A percentile compares a stretch with the other conserved stretches of the same genome.
These are phyloP conservation scores for Corapipo altera DNA, from an alignment of 2,113 vertebrate genomes.

Conservation along the genomic window DNA sequence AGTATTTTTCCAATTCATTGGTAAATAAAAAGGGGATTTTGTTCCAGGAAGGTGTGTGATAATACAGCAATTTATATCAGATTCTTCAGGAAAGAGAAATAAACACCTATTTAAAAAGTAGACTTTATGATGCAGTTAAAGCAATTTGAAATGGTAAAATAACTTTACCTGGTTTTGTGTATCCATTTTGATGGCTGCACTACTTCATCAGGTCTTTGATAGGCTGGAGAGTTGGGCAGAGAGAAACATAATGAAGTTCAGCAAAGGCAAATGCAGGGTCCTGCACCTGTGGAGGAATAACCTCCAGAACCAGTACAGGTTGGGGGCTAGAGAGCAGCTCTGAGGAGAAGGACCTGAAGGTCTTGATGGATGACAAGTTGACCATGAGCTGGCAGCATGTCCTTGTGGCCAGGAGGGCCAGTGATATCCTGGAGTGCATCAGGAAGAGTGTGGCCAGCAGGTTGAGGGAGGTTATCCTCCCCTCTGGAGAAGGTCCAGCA, in stretches of 20 bases:
- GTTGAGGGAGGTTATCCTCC: not conserved
- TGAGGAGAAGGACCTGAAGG: not conserved
- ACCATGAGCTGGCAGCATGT: not conserved
- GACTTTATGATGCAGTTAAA: not conserved
- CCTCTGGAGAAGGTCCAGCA: not conserved
- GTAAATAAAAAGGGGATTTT: not conserved
- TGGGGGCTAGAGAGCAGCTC: not conserved
- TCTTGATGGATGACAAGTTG: not conserved
- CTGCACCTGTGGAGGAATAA: not conserved
- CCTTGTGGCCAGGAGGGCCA: not conserved
- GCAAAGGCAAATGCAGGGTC: not conserved
- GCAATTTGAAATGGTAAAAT: not conserved
- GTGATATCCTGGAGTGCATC: not conserved
- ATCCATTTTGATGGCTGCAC: not conserved
- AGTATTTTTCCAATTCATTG: not conserved
- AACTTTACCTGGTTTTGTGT: not conserved
- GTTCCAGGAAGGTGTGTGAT: not conserved
- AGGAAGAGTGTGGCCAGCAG: not conserved
- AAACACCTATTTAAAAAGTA: not conserved
- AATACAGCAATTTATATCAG: not conserved
- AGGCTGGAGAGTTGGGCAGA: not conserved
- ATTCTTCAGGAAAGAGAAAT: not conserved
- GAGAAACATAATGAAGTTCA: not conserved
- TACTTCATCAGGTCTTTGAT: not conserved
- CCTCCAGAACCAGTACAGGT: not conserved